phyloP scores from a whole-genome alignment of 1,140 invertebrate genomes.

The Papilio glaucus region DNA sequence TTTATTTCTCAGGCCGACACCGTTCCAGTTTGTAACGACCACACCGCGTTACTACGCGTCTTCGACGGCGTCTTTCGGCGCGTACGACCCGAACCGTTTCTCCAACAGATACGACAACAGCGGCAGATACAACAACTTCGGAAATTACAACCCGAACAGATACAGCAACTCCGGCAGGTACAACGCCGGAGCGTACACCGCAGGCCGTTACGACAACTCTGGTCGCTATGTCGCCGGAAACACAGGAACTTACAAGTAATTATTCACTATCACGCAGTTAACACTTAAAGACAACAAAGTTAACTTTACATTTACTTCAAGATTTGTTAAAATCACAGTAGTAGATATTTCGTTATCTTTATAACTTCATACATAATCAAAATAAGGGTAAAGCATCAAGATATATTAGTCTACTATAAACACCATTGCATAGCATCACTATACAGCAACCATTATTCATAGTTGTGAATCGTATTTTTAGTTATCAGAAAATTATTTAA shows the following conservation, averaged over 20 bases:
- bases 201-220: slow-evolving; percentile 64
- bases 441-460: no score
- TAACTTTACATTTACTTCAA: no score
- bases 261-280: no score
- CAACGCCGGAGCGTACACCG: slow-evolving; percentile 34
- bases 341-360: no score
- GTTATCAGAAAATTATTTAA: no score
- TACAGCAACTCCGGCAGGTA: slow-evolving; percentile 48
- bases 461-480: no score
- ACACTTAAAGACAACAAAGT: no score
- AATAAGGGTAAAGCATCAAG: no score
- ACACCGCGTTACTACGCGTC: slow-evolving; percentile 25
- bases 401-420: no score
- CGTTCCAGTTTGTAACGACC: slow-evolving; percentile 22
- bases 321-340: no score
- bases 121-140: slow-evolving; percentile 54
- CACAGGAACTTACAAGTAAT: slow-evolving; percentile 68
- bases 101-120: slow-evolving; percentile 50
- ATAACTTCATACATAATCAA: no score
- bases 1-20: slow-evolving; percentile 30
- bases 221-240: slow-evolving; percentile 68
- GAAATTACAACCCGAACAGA: slow-evolving; percentile 53
- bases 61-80: slow-evolving; percentile 27
- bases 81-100: slow-evolving; percentile 51
- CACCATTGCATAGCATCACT: no score